Evolutionary conservation across 2,888 invertebrate genomes (phyloP).

Genomic region (Xestia ashworthii): DNA sequence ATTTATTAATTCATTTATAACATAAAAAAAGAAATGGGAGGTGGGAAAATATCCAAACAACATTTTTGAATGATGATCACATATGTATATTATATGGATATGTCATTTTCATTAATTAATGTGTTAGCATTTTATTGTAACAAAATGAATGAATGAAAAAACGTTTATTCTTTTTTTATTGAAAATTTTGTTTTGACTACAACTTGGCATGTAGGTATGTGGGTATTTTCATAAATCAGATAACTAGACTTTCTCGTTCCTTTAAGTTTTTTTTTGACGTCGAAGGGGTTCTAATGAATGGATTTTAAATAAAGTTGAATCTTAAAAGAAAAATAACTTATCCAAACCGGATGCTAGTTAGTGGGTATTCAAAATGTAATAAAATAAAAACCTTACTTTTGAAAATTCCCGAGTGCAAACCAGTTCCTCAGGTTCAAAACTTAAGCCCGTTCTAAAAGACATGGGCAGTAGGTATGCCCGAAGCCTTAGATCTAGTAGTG

Average conservation of each 20-base stretch:
- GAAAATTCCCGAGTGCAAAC: background rate
- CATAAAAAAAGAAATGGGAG: background rate
- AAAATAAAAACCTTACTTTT: constrained; percentile 6
- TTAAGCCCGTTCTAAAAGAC: constrained; percentile 17
- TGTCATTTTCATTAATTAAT: background rate
- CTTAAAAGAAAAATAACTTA: background rate
- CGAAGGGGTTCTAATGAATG: background rate
- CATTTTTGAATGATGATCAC: background rate
- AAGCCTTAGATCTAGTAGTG: constrained; percentile 33
- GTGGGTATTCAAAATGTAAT: background rate
- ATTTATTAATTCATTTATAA: background rate
- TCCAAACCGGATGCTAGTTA: background rate
- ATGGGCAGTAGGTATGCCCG: background rate
- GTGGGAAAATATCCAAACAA: background rate
- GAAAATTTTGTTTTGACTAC: background rate
- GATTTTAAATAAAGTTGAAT: background rate
- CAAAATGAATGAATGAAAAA: background rate
- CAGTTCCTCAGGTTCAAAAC: background rate
- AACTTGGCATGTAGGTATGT: background rate
- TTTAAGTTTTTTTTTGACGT: background rate
- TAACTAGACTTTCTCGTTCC: background rate
- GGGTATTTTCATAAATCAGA: too few relatives aligned
- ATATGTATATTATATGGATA: background rate
- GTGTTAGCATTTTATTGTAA: background rate
- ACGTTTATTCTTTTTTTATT: background rate